A percentile compares a stretch with the other conserved stretches of the same genome.
Evolutionary conservation across 2,113 vertebrate genomes (phyloP).

Genomic region (Phasianus colchicus): DNA sequence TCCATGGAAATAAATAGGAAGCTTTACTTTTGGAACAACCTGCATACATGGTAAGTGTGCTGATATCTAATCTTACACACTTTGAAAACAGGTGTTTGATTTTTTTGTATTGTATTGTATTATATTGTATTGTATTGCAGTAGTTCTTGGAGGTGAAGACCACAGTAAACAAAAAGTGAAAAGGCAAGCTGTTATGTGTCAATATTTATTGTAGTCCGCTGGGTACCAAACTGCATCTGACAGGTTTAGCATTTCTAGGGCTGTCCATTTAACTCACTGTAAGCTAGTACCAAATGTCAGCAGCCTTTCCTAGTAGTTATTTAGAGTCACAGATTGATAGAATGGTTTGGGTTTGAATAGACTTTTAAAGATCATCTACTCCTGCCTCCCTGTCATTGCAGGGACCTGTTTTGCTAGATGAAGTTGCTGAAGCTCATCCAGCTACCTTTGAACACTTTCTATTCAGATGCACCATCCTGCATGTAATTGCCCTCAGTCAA

Average conservation of each 20-base stretch:
- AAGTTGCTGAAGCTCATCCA: not conserved
- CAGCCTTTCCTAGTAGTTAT: constrained; percentile 30
- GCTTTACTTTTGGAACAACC: too few relatives aligned
- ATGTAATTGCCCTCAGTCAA: not conserved
- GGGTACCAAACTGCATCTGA: not conserved
- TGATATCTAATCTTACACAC: not conserved
- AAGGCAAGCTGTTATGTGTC: not conserved
- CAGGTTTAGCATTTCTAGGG: not conserved
- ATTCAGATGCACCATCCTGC: not conserved
- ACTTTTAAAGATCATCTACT: not conserved
- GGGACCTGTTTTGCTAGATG: not conserved
- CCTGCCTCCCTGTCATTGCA: too few relatives aligned
- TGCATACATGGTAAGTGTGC: not conserved
- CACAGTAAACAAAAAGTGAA: not conserved
- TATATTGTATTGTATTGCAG: not conserved
- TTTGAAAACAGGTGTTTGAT: not conserved
- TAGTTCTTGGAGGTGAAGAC: not conserved
- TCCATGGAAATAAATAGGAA: too few relatives aligned
- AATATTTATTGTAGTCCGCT: not conserved
- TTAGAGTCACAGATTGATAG: not conserved
- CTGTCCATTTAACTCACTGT: not conserved
- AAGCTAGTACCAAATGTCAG: not conserved
- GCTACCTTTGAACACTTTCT: not conserved
- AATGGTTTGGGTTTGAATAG: not conserved
- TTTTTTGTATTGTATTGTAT: not conserved